Evolutionary conservation across 30 jellyfish, hydroid and myxozoan genomes (phyloP), one percentile per base, ranked within the genome.

Genomic region (Kudoa iwatai): DNA sequence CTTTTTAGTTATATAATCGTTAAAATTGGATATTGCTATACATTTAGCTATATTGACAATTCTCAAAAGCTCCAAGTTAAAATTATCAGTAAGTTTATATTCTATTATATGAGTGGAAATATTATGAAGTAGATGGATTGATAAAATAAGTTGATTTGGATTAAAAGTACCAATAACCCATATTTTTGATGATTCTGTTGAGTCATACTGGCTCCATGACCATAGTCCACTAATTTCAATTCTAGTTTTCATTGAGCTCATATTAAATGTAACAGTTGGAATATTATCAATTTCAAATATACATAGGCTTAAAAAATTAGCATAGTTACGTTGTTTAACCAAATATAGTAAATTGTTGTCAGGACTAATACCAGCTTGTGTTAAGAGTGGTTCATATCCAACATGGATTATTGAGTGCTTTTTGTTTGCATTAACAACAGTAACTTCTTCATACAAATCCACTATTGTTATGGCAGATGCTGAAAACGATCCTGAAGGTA

Each of bases 401-500:
- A 77, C 56, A 49, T 86, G 64, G 32, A 77, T 86, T 21, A 77
- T 56, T 0, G 94, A 77, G 3, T 81, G 69, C 33, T 59, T 34
- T 44, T 69, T 66, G 13, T 85, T 67, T 10, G 47, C 53, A 4
- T 61, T 77, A 1, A 87, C 53, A 28, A 28, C 11, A 28, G 11
- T 28, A n/a, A 28, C n/a, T 28, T 9, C n/a, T 9, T 28, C 36
- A 28, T 28, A 6, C 9, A 28, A 6, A 36, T 62, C 57, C 38
- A 87, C 64, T 2, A 77, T 83, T 1, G 88, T 77, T 24, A 77
- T 62, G 2, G 94, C 94, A 2, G 88, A 62, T 0, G 94, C 94
- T 39, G 84, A 55, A 51, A 77, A 77, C 23, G 94, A 84, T n/a
- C 94, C 94, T 43, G 64, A 62, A 1, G 88, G 88, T 0, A 87